Conservation (phyloP, 2,888 invertebrate species). For the Quadriops clusia region DNA sequence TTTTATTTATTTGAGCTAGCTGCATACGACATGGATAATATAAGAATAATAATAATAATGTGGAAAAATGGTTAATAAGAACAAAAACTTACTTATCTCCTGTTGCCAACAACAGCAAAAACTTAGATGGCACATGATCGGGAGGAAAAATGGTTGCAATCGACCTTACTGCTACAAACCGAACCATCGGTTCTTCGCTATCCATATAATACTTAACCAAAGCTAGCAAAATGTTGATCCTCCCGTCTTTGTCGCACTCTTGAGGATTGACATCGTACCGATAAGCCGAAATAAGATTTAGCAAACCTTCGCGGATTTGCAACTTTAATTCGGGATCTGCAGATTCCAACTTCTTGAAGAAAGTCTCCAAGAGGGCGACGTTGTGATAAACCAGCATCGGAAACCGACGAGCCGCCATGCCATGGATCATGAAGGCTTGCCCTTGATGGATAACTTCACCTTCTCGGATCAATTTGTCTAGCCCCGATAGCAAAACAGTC, state of each 20-base stretch:
- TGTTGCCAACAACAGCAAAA: conserved; percentile 67
- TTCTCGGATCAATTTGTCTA: conserved; percentile 58
- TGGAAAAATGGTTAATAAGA: no score
- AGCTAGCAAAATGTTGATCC: conserved; percentile 37
- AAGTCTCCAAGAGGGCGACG: conserved; percentile 43
- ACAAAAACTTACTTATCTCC: conserved; percentile 58
- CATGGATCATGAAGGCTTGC: conserved; percentile 65
- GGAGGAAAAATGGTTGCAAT: conserved; percentile 71
- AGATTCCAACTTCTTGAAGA: conserved; percentile 39
- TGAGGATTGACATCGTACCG: conserved; percentile 28
- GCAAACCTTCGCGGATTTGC: conserved; percentile 32
- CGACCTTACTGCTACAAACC: conserved; percentile 75
- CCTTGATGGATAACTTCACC: conserved; percentile 50
- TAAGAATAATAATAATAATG: background rate
- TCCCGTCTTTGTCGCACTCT: conserved; percentile 30
- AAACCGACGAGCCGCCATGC: conserved; percentile 50
- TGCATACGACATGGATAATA: conserved; percentile 1
- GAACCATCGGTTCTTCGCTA: conserved; percentile 63
- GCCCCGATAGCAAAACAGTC: conserved; percentile 59
- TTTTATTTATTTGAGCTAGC: no score
- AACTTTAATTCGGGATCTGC: conserved; percentile 33
- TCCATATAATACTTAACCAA: conserved; percentile 62
- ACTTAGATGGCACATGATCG: conserved; percentile 71
- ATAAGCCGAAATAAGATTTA: conserved; percentile 30
- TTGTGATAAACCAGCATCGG: conserved; percentile 56